These are phyloP conservation scores for Rhynchonycteris naso DNA, from an alignment of 2,797 vertebrate species.

Conservation along the genomic window DNA sequence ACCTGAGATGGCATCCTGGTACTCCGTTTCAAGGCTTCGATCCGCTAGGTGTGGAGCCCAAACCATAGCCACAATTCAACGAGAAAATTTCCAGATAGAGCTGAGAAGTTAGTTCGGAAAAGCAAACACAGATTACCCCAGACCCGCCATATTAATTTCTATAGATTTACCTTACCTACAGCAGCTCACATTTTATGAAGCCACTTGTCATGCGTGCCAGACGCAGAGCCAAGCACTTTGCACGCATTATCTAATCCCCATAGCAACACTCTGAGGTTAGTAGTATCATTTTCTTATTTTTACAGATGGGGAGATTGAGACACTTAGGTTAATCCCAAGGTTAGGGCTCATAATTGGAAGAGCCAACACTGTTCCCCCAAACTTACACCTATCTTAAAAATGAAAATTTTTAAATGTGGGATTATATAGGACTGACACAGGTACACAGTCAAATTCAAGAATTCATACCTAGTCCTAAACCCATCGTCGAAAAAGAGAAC, in stretches of 20 bases:
- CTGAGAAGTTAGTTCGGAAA: constrained; percentile 7
- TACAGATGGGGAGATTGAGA: not conserved
- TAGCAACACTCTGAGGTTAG: not conserved
- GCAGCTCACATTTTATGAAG: not conserved
- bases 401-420: not conserved
- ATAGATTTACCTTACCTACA: not conserved
- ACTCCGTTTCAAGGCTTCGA: not conserved
- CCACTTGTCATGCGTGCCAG: not conserved
- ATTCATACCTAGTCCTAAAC: not conserved
- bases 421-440: not conserved
- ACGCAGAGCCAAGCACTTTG: not conserved
- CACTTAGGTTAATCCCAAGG: not conserved
- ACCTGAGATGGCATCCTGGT: not conserved
- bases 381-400: not conserved
- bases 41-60: not conserved
- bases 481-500: not conserved
- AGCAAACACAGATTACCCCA: not conserved
- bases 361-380: not conserved
- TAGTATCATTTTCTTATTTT: not conserved
- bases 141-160: not conserved
- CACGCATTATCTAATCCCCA: not conserved
- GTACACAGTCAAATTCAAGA: not conserved
- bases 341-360: not conserved
- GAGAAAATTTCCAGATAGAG: not conserved
- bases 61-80: not conserved